phyloP scores from a whole-genome alignment of 2,113 vertebrate species.

The Leptobrachium ailaonicum region DNA sequence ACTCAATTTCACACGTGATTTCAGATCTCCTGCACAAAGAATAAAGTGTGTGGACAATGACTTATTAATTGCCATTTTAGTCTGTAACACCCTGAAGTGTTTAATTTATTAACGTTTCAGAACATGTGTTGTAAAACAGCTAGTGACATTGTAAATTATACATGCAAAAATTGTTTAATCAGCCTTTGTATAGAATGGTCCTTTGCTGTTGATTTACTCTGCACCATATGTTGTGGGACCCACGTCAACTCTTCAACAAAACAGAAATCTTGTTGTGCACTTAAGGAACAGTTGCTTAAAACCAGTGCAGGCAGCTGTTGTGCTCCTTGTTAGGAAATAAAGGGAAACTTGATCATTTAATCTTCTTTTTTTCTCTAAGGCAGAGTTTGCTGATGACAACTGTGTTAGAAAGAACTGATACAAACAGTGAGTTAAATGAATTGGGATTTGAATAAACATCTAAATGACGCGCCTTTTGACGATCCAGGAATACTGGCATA shows the following conservation, averaged over 20 bases:
- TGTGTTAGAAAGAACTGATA: conserved; percentile 60
- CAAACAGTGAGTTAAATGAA: conserved; percentile 34
- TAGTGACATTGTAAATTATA: neutral
- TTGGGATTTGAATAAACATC: conserved; percentile 30
- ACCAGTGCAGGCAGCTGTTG: conserved; percentile 83
- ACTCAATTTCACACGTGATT: too few relatives aligned
- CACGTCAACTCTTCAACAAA: conserved; percentile 67
- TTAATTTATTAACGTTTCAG: neutral
- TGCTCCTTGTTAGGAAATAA: conserved; percentile 69
- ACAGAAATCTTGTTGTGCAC: conserved; percentile 84
- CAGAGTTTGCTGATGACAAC: conserved; percentile 70
- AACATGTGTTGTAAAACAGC: neutral
- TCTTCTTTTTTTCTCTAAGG: conserved; percentile 58
- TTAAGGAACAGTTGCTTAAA: conserved; percentile 81
- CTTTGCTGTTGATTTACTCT: conserved; percentile 67
- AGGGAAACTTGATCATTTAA: conserved; percentile 77
- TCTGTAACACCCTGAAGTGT: too few relatives aligned
- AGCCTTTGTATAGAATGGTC: conserved; percentile 51
- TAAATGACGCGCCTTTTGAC: too few relatives aligned
- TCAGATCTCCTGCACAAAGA: too few relatives aligned
- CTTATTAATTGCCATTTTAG: too few relatives aligned
- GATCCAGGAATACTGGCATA: too few relatives aligned
- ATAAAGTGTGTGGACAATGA: too few relatives aligned
- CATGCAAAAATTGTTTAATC: conserved; percentile 15
- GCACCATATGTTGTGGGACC: conserved; percentile 66